A percentile compares a stretch with the other conserved stretches of the same genome.
These are phyloP conservation scores for Oenanthe melanoleuca DNA, from an alignment of 2,113 vertebrate genomes.

Conservation along the genomic window DNA sequence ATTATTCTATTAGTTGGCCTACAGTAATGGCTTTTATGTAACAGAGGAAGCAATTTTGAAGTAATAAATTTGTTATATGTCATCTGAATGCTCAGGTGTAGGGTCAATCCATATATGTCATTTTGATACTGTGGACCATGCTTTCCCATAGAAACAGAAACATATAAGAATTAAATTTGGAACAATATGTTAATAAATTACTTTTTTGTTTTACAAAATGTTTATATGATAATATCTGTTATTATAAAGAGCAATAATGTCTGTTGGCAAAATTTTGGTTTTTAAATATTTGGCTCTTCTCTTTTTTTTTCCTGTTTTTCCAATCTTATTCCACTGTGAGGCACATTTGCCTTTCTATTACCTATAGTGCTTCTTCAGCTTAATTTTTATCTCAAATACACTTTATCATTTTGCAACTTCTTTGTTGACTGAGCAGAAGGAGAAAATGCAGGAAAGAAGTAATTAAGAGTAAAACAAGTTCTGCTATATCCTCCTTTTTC, in stretches of 20 bases:
- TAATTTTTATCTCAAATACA: not conserved
- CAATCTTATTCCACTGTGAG: not conserved
- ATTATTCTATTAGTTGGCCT: not conserved
- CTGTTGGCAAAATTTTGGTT: not conserved
- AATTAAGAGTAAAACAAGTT: not conserved
- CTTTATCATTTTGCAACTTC: not conserved
- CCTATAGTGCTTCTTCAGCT: not conserved
- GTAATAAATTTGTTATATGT: not conserved
- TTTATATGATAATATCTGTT: not conserved
- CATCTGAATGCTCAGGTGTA: not conserved
- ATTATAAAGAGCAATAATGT: not conserved
- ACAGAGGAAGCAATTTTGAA: not conserved
- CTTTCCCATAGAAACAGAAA: not conserved
- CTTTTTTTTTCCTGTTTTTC: not conserved
- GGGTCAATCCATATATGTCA: fast-evolving
- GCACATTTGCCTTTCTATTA: not conserved
- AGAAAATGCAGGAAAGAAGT: not conserved
- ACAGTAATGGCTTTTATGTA: not conserved
- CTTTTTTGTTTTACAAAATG: not conserved
- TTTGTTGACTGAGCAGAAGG: not conserved
- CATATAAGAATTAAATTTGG: not conserved
- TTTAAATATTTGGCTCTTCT: not conserved
- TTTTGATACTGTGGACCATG: fast-evolving
- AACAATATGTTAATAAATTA: not conserved
- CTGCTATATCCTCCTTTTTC: not conserved